Conservation (phyloP, 2,888 invertebrate genomes). For the Caenorhabditis sinica region DNA sequence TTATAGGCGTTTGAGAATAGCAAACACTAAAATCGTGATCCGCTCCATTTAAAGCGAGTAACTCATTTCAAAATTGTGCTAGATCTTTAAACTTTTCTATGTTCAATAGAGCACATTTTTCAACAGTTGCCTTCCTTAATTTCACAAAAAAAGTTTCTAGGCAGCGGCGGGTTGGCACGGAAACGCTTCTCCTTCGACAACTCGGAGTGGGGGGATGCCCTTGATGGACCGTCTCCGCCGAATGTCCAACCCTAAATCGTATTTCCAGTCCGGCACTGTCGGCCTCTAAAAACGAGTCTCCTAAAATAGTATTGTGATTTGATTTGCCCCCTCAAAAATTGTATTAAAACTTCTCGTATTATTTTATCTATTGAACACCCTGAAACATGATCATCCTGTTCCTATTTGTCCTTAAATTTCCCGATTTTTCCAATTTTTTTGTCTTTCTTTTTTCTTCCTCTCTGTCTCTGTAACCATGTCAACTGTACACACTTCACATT, state of each 20-base stretch:
- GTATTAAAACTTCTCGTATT: neutral
- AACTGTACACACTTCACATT: slow-evolving; percentile 49
- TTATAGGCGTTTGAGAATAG: neutral
- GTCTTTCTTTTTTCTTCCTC: slow-evolving; percentile 43
- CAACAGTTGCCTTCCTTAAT: neutral
- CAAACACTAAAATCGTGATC: neutral
- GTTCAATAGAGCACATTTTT: slow-evolving; percentile 5
- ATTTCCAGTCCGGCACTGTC: slow-evolving; percentile 68
- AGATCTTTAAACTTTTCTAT: neutral
- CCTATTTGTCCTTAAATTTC: neutral
- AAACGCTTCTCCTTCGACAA: slow-evolving; percentile 67
- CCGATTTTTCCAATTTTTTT: slow-evolving; percentile 33
- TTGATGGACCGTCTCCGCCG: slow-evolving; percentile 78
- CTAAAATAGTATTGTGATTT: slow-evolving; percentile 53
- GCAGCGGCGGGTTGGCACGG: slow-evolving; percentile 75
- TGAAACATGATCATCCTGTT: slow-evolving; percentile 14
- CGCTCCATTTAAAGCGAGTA: neutral
- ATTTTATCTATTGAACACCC: no score
- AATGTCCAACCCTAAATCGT: slow-evolving; percentile 78
- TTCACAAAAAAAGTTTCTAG: slow-evolving; percentile 52
- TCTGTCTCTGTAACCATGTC: slow-evolving; percentile 49
- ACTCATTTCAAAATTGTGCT: neutral
- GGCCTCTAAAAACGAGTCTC: slow-evolving; percentile 49
- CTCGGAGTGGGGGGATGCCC: slow-evolving; percentile 74
- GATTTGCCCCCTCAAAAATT: no score